phyloP scores from a whole-genome alignment of 2,113 vertebrate genomes.

The Rousettus leschenaultii region DNA sequence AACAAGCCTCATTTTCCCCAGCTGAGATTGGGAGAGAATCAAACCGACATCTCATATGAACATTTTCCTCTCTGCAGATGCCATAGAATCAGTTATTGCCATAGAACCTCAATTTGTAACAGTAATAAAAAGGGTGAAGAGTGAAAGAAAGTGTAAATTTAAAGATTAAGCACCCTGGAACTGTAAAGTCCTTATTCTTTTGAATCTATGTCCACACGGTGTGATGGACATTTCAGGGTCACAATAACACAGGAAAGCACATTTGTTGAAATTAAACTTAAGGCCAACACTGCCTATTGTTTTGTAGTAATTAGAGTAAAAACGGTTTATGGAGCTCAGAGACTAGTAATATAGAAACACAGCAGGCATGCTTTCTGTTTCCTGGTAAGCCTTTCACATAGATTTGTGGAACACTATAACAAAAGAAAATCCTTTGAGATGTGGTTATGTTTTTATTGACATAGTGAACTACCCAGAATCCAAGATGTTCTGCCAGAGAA shows the following conservation, averaged over 20 bases:
- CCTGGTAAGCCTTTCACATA: neutral
- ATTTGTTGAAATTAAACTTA: constrained; percentile 12
- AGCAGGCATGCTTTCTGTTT: neutral
- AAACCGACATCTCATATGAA: neutral
- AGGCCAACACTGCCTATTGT: neutral
- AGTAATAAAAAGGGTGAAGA: neutral
- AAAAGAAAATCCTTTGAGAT: constrained; percentile 63
- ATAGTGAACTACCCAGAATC: neutral
- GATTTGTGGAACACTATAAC: neutral
- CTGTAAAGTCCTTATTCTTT: neutral
- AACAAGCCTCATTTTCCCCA: neutral
- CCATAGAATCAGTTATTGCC: constrained; percentile 20
- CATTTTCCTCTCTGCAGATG: constrained; percentile 42
- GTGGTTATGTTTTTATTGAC: constrained; percentile 48
- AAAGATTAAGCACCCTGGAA: neutral
- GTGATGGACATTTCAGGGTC: neutral
- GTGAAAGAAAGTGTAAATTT: constrained; percentile 1
- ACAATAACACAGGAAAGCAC: neutral
- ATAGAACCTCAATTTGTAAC: constrained; percentile 22
- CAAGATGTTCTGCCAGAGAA: neutral
- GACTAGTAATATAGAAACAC: neutral
- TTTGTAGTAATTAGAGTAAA: constrained; percentile 37
- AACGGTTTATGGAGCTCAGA: neutral
- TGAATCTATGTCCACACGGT: accelerated
- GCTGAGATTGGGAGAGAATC: neutral